Conservation (phyloP, 2,113 vertebrate species). For the zebrafish (Danio rerio) region GRCz12tu NC_133185.1:7659001-7659500, state of each 20-base stretch:
- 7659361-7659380: too few species aligned
- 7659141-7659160: background rate
- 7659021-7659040: background rate
- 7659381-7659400: too few species aligned
- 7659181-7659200: conserved; percentile 5
- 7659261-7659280: conserved; percentile 36
- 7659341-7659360: background rate
- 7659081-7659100: background rate
- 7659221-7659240: conserved; percentile 39
- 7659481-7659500: too few species aligned
- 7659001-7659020: background rate
- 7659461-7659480: too few species aligned
- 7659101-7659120: background rate
- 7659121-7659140: conserved; percentile 30
- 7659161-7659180: conserved; percentile 23
- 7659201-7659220: conserved; percentile 51
- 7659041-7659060: background rate
- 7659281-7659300: background rate
- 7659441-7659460: too few species aligned
- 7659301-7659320: background rate
- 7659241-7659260: conserved; percentile 16
- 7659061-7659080: background rate
- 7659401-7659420: too few species aligned
- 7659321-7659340: background rate
- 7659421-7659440: too few species aligned